A percentile compares a stretch with the other conserved stretches of the same genome.
phyloP scores from a whole-genome alignment of 2,113 vertebrate genomes.

The Pseudorasbora parva region DNA sequence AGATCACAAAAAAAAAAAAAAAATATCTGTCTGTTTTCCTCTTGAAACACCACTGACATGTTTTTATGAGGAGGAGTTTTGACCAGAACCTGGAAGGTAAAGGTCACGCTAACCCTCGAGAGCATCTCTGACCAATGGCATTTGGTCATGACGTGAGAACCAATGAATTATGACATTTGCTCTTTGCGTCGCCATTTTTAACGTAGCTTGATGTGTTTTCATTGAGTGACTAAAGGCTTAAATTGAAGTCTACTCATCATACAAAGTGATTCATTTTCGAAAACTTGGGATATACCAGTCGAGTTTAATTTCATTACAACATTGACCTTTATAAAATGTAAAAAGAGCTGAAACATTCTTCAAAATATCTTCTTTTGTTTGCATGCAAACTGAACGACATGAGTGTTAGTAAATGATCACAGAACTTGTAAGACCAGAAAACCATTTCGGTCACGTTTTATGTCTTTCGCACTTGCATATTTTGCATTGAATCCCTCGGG shows the following conservation, averaged over 20 bases:
- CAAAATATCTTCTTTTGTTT: background rate
- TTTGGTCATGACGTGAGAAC: background rate
- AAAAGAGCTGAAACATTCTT: too few relatives aligned
- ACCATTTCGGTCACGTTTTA: background rate
- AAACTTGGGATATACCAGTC: background rate
- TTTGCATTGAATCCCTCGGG: background rate
- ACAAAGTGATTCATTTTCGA: too few relatives aligned
- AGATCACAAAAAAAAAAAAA: conserved; percentile 1
- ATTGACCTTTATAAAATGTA: background rate
- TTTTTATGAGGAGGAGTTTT: background rate
- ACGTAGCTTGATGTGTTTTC: background rate
- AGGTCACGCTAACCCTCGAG: background rate
- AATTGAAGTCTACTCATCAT: background rate
- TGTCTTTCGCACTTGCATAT: background rate
- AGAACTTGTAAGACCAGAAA: background rate
- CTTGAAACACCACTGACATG: background rate
- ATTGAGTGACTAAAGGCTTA: background rate
- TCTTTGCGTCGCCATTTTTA: background rate
- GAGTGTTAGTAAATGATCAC: background rate
- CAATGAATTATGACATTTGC: background rate
- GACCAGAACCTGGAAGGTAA: background rate
- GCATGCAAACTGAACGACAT: background rate
- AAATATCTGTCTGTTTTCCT: too few relatives aligned
- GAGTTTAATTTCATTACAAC: background rate
- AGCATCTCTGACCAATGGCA: background rate